A percentile compares a stretch with the other conserved stretches of the same genome.
Evolutionary conservation across 1,140 invertebrate species (phyloP).

Genomic region (Halictus rubicundus): DNA sequence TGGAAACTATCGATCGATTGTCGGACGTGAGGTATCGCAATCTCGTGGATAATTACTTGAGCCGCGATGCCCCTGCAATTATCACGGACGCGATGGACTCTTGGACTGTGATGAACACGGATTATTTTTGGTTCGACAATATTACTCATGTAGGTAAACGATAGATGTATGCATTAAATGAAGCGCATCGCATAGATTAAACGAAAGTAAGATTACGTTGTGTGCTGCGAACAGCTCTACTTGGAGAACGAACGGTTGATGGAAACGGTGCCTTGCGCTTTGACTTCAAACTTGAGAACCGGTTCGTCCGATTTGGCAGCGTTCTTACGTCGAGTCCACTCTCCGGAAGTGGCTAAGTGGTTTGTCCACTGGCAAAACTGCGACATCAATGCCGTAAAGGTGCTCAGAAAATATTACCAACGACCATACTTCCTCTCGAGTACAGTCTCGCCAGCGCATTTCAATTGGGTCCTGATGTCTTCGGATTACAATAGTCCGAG

Average conservation of each 20-base stretch:
- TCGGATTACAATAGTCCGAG: conserved; percentile 87
- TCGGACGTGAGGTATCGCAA: conserved; percentile 84
- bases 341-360: conserved; percentile 86
- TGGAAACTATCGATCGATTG: conserved; percentile 83
- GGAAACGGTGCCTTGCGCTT: conserved; percentile 85
- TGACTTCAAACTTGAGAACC: conserved; percentile 86
- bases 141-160: conserved; percentile 82
- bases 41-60: conserved; percentile 85
- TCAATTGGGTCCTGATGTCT: conserved; percentile 91
- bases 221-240: conserved; percentile 76
- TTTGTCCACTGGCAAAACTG: conserved; percentile 94
- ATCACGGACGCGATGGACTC: conserved; percentile 87
- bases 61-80: conserved; percentile 86
- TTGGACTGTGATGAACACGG: conserved; percentile 84
- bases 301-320: conserved; percentile 85
- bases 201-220: neutral
- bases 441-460: conserved; percentile 87
- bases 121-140: conserved; percentile 86
- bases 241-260: conserved; percentile 83
- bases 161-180: too few relatives aligned
- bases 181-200: too few relatives aligned
- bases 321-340: conserved; percentile 84
- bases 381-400: conserved; percentile 88
- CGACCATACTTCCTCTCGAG: conserved; percentile 89
- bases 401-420: conserved; percentile 85